Evolutionary conservation across 1,140 invertebrate species (phyloP), one percentile per base, ranked within the genome.

Genomic region (Phymorhynchus buccinoides): DNA sequence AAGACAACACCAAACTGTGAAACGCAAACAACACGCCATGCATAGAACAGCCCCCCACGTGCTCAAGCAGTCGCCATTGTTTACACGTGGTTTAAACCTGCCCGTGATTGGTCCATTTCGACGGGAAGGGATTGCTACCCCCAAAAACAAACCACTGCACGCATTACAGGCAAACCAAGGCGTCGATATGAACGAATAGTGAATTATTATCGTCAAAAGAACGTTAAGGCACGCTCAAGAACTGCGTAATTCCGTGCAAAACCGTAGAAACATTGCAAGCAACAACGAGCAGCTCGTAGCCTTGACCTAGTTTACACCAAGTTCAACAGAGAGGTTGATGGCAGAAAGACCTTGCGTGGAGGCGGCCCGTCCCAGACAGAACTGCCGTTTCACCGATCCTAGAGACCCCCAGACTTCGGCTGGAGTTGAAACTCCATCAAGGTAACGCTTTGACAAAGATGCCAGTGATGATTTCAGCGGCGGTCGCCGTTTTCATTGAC

Each of bases 281-380:
- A 52, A 42, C n/a, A 27, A 80, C 39, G 41, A n/a, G 39, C 14
- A 75, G 81, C 52, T 27, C 22, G 37, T 68, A 84, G 83, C 86
- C 86, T 86, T 86, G 86, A 86, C 86, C 86, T 82, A 86, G 37
- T 71, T 86, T 75, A 71, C 79, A 6, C 68, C 86, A 84, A 86
- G 86, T 86, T 86, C 83, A 84, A 42, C 78, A 83, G 80, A 73
- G 82, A 78, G 41, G 83, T 83, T 73, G 66, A 86, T 84, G 86
- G 83, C 83, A 68, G 83, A 84, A 78, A 83, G 73, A 44, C 66
- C 52, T 56, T 56, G 71, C 62, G 14, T 30, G 32, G 41, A 27
- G 41, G 39, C 48, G 71, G 39, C 35, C 62, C 52, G 79, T 68
- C 73, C 42, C 80, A 68, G 39, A 73, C 62, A 41, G 77, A 80